A percentile compares a stretch with the other conserved stretches of the same genome.
Conservation (phyloP, 2,888 invertebrate genomes). For the Drosophila infuscata region DNA sequence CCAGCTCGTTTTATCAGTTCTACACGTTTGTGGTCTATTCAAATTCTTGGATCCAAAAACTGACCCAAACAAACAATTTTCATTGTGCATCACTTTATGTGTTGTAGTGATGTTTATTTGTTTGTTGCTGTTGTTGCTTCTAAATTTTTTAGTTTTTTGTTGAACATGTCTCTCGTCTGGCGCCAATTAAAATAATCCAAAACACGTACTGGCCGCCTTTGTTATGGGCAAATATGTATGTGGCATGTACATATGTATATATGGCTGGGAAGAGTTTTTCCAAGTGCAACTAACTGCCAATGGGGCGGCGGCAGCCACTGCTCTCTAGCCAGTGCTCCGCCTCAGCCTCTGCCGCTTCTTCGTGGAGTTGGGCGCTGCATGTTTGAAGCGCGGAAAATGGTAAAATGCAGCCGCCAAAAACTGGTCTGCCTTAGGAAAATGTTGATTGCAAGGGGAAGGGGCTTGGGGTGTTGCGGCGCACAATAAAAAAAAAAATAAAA, state of each 20-base stretch:
- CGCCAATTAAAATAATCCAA: constrained; percentile 72
- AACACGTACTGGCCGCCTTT: constrained; percentile 71
- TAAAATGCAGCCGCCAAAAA: constrained; percentile 75
- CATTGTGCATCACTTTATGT: constrained; percentile 9
- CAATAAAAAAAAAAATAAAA: constrained; percentile 18
- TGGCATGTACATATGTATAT: constrained; percentile 30
- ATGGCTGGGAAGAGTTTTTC: constrained; percentile 56
- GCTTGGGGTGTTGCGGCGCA: constrained; percentile 1
- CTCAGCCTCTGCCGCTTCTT: constrained; percentile 24
- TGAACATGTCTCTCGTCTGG: constrained; percentile 39
- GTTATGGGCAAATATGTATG: constrained; percentile 41
- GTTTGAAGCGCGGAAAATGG: constrained; percentile 74
- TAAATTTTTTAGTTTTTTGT: constrained; percentile 9
- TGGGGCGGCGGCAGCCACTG: constrained; percentile 42
- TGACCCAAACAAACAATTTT: constrained; percentile 29
- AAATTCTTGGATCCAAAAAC: constrained; percentile 4
- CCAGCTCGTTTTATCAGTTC: constrained; percentile 25
- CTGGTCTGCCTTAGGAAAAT: constrained; percentile 73
- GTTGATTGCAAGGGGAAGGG: constrained; percentile 34
- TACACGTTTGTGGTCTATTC: constrained; percentile 43
- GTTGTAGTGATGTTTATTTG: constrained; percentile 3
- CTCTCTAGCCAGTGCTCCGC: constrained; percentile 23
- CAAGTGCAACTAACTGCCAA: constrained; percentile 61
- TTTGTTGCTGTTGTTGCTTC: background rate
- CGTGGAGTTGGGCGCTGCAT: constrained; percentile 3